Base-by-base conservation (phyloP, 1,140 invertebrate genomes). In the Papilio polyxenes region DNA sequence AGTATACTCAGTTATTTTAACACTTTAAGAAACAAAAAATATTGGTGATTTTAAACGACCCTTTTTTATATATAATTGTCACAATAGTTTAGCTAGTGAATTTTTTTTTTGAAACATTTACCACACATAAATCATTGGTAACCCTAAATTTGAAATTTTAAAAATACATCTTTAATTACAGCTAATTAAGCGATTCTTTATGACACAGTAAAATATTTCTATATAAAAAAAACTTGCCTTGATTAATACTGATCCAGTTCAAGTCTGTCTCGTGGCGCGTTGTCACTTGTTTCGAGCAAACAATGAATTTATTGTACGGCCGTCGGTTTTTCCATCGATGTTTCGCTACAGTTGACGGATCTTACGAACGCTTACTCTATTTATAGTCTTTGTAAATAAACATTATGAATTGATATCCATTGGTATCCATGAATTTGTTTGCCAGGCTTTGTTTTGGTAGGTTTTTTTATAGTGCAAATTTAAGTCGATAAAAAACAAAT, bases 211-310 rank as follows among this genome's bases (percentile, higher is more conserved):
- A 77, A 7, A 53, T 51, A 76, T 56, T 56, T 31, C n/a, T 1
- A 77, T n/a, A n/a, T 53, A 77, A 77, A 77, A 31, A 31, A 77
- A 77, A 77, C 48, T 53, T 37, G 49, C 75, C 44, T 77, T 75
- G 6, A 77, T 77, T 75, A 75, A 77, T 51, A 77, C 75, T 49
- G 49, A 77, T 77, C 75, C 75, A 77, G 75, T 77, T 77, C 2
- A 37, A 77, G 5, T n/a, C 13, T 49, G 75, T 76, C 8, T 77
- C 49, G 10, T 77, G 75, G 48, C 49, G 49, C 49, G 48, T 48
- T 77, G 75, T 77, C 75, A 53, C 49, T 77, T 77, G 75, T 77
- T 31, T 77, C 75, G 75, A 56, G 49, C 75, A 77, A 51, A 77
- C 75, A 77, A 77, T 77, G 75, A 77, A 53, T 77, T 77, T 56